These are phyloP conservation scores for Bolinopsis microptera DNA, from an alignment of 37 sponge, comb jelly and placozoan genomes.

Conservation along the genomic window DNA sequence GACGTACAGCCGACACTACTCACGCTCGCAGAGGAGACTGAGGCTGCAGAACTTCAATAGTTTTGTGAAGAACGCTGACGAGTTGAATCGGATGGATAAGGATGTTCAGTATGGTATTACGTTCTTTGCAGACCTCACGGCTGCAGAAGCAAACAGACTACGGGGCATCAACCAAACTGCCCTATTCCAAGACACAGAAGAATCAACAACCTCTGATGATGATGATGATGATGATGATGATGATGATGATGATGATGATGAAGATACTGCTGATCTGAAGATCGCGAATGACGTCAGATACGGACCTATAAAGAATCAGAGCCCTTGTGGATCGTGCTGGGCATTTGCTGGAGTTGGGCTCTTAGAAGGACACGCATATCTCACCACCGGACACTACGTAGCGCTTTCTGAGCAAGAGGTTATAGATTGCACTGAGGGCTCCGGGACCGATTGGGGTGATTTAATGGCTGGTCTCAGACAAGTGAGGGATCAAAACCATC, in stretches of 20 bases:
- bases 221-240: no score
- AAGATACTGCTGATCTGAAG: not conserved
- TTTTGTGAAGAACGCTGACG: not conserved
- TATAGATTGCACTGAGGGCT: not conserved
- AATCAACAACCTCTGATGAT: no score
- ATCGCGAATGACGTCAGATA: not conserved
- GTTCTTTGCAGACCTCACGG: not conserved
- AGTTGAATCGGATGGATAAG: not conserved
- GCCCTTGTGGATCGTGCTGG: not conserved
- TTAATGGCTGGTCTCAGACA: not conserved
- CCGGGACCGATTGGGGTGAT: not conserved
- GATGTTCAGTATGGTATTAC: not conserved
- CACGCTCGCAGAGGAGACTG: not conserved
- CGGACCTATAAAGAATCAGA: not conserved
- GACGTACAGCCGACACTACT: no score
- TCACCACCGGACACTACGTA: not conserved
- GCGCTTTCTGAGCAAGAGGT: not conserved
- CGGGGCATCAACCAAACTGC: not conserved
- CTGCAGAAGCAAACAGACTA: not conserved
- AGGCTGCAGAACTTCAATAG: not conserved
- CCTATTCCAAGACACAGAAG: no score
- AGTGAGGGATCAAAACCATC: not conserved
- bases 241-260: not conserved
- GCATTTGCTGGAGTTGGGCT: not conserved
- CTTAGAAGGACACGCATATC: not conserved